These are phyloP conservation scores for Lithophane ornitopus DNA, from an alignment of 2,888 invertebrate species.

Conservation along the genomic window DNA sequence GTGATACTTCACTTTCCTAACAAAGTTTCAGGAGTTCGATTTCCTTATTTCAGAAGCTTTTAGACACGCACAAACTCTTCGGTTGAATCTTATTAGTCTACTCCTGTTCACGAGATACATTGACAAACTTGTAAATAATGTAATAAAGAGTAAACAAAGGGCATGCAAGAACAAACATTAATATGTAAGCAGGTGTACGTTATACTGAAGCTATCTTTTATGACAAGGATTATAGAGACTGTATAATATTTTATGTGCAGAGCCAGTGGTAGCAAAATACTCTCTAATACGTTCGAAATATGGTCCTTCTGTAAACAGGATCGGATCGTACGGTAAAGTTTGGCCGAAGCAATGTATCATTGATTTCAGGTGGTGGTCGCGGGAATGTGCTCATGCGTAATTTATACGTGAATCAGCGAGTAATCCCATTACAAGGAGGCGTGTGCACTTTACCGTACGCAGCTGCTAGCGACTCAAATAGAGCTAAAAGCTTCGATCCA, in stretches of 20 bases:
- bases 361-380: conserved; percentile 71
- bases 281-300: conserved; percentile 45
- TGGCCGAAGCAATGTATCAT: conserved; percentile 66
- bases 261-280: conserved; percentile 41
- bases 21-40: conserved; percentile 64
- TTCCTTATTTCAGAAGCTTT: conserved; percentile 64
- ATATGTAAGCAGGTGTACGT: conserved; percentile 50
- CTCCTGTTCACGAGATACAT: conserved; percentile 29
- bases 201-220: conserved; percentile 55
- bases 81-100: conserved; percentile 53
- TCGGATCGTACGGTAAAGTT: conserved; percentile 51
- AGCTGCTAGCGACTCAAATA: conserved; percentile 82
- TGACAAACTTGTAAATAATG: conserved; percentile 56
- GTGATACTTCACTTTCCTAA: conserved; percentile 63
- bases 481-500: conserved; percentile 88
- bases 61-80: conserved; percentile 57
- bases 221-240: conserved; percentile 51
- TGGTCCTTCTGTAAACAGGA: conserved; percentile 27
- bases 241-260: conserved; percentile 54
- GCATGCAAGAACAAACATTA: conserved; percentile 49
- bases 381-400: conserved; percentile 76
- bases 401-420: conserved; percentile 78
- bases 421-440: conserved; percentile 78
- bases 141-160: conserved; percentile 40
- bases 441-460: conserved; percentile 80